A percentile compares a stretch with the other conserved stretches of the same genome.
Evolutionary conservation across 2,888 invertebrate genomes (phyloP).

Genomic region (Seira sanloemensis): DNA sequence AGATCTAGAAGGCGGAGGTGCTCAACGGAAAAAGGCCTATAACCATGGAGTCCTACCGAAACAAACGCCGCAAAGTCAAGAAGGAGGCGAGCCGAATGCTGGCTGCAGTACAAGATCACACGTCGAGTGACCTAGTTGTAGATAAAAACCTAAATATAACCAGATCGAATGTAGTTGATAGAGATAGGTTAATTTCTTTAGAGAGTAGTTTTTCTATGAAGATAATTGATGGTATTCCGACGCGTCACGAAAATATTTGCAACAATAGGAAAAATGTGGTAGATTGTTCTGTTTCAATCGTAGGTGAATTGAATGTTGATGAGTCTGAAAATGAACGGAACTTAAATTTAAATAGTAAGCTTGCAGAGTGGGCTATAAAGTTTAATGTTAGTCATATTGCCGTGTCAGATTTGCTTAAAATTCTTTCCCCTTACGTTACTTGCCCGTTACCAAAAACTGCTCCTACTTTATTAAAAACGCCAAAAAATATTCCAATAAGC

Average conservation of each 20-base stretch:
- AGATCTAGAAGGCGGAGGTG: constrained; percentile 40
- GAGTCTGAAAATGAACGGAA: too few relatives aligned
- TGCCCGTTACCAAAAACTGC: background rate
- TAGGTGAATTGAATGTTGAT: too few relatives aligned
- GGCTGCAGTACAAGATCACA: background rate
- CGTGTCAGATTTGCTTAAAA: background rate
- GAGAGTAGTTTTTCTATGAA: too few relatives aligned
- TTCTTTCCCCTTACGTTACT: background rate
- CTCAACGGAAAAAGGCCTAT: background rate
- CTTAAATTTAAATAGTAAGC: too few relatives aligned
- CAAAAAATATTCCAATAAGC: background rate
- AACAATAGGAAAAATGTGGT: too few relatives aligned
- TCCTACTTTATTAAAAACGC: background rate
- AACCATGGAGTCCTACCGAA: background rate
- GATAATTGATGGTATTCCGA: too few relatives aligned
- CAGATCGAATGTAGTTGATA: too few relatives aligned
- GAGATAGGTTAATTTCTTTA: too few relatives aligned
- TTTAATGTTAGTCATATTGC: background rate
- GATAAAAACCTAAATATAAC: too few relatives aligned
- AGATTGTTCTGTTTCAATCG: too few relatives aligned
- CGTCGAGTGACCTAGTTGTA: too few relatives aligned
- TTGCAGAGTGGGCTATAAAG: background rate
- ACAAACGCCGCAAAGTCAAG: background rate
- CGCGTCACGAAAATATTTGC: too few relatives aligned
- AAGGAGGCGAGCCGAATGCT: background rate